Conservation (phyloP, 2,888 invertebrate species). For the Scaptomyza caliginosa region DNA sequence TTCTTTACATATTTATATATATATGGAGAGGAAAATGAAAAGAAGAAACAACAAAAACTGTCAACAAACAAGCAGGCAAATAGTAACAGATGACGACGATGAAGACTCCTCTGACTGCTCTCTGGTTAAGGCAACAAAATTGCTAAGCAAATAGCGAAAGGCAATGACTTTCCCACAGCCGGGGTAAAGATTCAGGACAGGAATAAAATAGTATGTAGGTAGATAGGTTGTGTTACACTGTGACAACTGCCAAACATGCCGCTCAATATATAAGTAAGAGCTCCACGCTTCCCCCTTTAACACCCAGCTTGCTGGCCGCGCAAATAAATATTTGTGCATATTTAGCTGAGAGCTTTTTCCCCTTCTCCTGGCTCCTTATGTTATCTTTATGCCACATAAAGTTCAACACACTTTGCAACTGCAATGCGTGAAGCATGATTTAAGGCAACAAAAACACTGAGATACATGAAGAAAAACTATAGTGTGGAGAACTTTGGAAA, state of each 20-base stretch:
- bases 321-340: slow-evolving; percentile 77
- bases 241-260: slow-evolving; percentile 39
- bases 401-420: slow-evolving; percentile 68
- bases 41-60: slow-evolving; percentile 30
- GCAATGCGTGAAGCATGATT: slow-evolving; percentile 67
- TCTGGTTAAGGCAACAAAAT: slow-evolving; percentile 53
- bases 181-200: not conserved
- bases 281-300: not conserved
- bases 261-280: slow-evolving; percentile 12
- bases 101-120: slow-evolving; percentile 3
- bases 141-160: slow-evolving; percentile 65
- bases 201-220: not conserved
- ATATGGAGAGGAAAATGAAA: not conserved
- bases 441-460: slow-evolving; percentile 37
- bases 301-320: slow-evolving; percentile 26
- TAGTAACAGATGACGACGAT: slow-evolving; percentile 9
- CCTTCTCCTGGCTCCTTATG: not conserved
- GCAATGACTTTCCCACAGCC: slow-evolving; percentile 33
- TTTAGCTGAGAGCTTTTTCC: slow-evolving; percentile 48
- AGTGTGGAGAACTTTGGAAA: slow-evolving; percentile 40
- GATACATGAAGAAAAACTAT: slow-evolving; percentile 26
- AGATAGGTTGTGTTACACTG: slow-evolving; percentile 16
- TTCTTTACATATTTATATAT: not conserved
- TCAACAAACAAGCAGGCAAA: slow-evolving; percentile 49
- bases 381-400: slow-evolving; percentile 46